These are phyloP conservation scores for Leiothrix lutea DNA, from an alignment of 2,113 vertebrate species.

Conservation along the genomic window DNA sequence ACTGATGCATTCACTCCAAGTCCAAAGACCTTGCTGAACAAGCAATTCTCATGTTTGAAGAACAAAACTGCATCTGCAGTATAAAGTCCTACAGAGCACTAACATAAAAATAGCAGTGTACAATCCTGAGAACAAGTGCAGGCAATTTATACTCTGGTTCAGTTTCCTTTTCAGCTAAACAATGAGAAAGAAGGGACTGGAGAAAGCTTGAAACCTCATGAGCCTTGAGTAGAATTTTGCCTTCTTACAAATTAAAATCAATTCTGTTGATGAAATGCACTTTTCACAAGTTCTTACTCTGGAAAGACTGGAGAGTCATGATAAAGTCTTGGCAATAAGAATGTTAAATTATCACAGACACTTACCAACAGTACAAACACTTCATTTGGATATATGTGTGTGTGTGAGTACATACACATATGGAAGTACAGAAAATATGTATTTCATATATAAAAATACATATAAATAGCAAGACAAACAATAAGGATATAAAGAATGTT, in stretches of 20 bases:
- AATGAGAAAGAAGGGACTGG: background rate
- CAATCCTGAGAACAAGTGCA: background rate
- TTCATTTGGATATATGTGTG: background rate
- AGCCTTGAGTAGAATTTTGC: background rate
- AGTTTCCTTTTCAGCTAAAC: background rate
- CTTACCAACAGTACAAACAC: background rate
- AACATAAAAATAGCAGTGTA: background rate
- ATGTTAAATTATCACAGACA: background rate
- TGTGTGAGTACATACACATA: background rate
- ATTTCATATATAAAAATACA: conserved; percentile 1
- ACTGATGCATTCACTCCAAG: background rate
- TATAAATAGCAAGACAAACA: background rate
- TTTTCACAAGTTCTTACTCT: background rate
- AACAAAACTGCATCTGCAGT: background rate
- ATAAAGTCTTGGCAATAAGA: background rate
- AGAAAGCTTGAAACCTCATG: background rate
- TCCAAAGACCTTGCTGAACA: background rate
- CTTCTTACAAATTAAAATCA: background rate
- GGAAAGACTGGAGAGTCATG: background rate
- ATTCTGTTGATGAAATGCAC: background rate
- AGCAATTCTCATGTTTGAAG: background rate
- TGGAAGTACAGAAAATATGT: background rate
- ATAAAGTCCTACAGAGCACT: background rate
- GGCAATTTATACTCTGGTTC: background rate
- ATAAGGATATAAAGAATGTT: background rate